Conservation (phyloP, 2,888 invertebrate genomes). For the Cheilosia soror region DNA sequence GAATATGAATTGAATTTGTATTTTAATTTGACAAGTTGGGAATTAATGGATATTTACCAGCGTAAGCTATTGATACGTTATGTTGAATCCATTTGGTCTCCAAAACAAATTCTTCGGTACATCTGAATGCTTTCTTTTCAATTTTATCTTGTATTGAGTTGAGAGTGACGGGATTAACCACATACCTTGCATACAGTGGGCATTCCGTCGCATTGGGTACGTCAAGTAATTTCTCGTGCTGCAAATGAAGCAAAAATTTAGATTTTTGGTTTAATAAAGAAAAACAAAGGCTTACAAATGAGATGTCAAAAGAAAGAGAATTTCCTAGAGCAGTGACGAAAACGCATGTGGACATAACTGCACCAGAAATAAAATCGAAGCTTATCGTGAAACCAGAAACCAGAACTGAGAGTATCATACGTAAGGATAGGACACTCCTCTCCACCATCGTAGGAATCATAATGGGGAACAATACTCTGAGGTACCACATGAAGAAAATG, state of each 20-base stretch:
- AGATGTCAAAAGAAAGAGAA: too few species aligned
- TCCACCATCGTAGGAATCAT: too few species aligned
- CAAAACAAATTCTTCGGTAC: constrained; percentile 94
- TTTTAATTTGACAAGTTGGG: background rate
- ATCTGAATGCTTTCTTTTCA: constrained; percentile 90
- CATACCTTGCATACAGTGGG: constrained; percentile 91
- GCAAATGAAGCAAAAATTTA: constrained; percentile 76
- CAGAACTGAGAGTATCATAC: too few species aligned
- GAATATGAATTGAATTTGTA: constrained; percentile 74
- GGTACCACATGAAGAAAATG: too few species aligned
- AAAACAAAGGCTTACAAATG: too few species aligned
- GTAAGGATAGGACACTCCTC: too few species aligned
- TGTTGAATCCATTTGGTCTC: constrained; percentile 97
- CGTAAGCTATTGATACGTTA: constrained; percentile 95
- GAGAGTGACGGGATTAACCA: constrained; percentile 95
- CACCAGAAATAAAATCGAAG: too few species aligned
- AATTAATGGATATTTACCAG: constrained; percentile 86
- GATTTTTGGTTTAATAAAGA: background rate
- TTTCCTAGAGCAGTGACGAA: too few species aligned
- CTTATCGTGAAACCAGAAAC: too few species aligned
- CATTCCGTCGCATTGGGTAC: constrained; percentile 89
- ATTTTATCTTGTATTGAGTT: constrained; percentile 91
- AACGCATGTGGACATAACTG: too few species aligned
- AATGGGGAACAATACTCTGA: too few species aligned
- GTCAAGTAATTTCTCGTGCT: constrained; percentile 92